These are phyloP conservation scores for Thalpophila matura DNA, from an alignment of 2,888 invertebrate species.

Conservation along the genomic window DNA sequence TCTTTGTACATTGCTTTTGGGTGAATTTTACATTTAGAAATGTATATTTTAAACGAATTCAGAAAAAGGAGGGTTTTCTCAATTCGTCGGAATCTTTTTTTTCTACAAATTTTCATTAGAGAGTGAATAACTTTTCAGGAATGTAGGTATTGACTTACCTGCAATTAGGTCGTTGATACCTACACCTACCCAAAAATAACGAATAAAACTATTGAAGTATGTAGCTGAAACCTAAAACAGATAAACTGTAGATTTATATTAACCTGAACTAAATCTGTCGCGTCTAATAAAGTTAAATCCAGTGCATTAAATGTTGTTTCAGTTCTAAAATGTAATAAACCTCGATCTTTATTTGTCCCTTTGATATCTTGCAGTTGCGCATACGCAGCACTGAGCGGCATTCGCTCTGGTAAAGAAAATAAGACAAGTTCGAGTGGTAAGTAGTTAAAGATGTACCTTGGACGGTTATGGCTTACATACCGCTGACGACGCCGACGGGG, in stretches of 20 bases:
- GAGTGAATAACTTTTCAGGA: no score
- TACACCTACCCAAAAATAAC: no score
- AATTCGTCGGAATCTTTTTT: no score
- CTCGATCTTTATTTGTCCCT: slow-evolving; percentile 26
- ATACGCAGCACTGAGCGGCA: slow-evolving; percentile 15
- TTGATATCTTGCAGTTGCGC: slow-evolving; percentile 18
- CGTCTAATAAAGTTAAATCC: slow-evolving; percentile 15
- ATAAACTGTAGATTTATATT: neutral
- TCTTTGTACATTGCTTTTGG: neutral
- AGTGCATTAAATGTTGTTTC: slow-evolving; percentile 27
- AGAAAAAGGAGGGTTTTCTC: no score
- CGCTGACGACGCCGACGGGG: neutral
- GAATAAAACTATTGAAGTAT: no score
- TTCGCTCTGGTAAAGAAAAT: slow-evolving; percentile 22
- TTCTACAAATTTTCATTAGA: no score
- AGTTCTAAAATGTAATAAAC: slow-evolving; percentile 22
- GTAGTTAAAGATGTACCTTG: neutral
- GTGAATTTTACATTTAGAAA: neutral
- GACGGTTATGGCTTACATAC: neutral
- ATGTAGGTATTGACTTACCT: no score
- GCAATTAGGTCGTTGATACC: no score
- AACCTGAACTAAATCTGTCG: slow-evolving; percentile 2
- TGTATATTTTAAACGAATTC: no score
- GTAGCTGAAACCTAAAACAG: neutral
- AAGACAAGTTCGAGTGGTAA: slow-evolving; percentile 19